Evolutionary conservation across 2,888 invertebrate genomes (phyloP), one percentile per base, ranked within the genome.

Genomic region (Sarcophaga rosellei): DNA sequence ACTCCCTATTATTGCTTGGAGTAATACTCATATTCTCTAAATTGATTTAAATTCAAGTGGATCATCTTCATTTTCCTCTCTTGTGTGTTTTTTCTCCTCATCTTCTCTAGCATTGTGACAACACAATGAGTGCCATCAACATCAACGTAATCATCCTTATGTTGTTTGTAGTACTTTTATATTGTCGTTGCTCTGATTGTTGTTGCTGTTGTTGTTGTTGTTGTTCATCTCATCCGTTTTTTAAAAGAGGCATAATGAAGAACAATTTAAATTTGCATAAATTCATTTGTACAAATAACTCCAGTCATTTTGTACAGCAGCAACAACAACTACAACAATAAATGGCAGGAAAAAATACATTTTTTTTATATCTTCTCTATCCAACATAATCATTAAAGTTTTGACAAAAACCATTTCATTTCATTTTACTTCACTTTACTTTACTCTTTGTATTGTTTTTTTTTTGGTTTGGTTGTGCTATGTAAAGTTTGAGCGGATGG

Each of bases 31-130:
- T 86, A 86, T 81, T 84, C 81, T 86, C 84, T 86, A 86, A 86
- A 84, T 86, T 86, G 86, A 86, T 86, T 86, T 86, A 86, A 86
- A 86, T 86, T 86, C 86, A 86, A 86, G 86, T 86, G 75, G 86
- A 84, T 86, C 53, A 4, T 53, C 15, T 15, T 53, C 53, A 17
- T 53, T 53, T 15, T 53, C 17, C 35, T 35, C 8, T 35, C 35
- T 2, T 0, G 1, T 47, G 3, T 53, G 15, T 15, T 53, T 53
- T 53, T 15, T 53, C 10, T 21, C 63, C 10, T 35, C 1, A 8
- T 35, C 35, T 35, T 8, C 35, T 35, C 35, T 10, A 35, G 73
- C 78, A 81, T 84, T 84, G 81, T 84, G 86, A 84, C 84, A 84
- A 84, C 81, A 84, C 81, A 86, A 81, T 81, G 86, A 86, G 84